Evolutionary conservation across 1,140 invertebrate genomes (phyloP).

Genomic region (Drosophila burlai): DNA sequence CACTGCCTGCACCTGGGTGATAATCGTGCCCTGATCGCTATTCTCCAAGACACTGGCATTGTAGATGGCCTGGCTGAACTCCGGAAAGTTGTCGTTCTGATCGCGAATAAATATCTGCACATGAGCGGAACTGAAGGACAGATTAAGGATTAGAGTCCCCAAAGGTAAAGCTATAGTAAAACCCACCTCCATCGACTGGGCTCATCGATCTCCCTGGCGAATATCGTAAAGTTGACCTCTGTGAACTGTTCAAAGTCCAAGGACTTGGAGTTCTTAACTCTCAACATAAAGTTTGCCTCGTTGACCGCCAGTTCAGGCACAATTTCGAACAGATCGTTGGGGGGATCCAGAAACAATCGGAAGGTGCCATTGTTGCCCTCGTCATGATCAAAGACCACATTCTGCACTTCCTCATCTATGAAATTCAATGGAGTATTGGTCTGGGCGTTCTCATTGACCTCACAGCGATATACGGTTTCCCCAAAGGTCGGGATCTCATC

Average conservation of each 20-base stretch:
- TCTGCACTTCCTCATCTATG: constrained; percentile 90
- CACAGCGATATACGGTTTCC: constrained; percentile 91
- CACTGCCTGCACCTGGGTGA: constrained; percentile 92
- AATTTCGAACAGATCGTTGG: constrained; percentile 94
- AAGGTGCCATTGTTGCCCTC: constrained; percentile 98
- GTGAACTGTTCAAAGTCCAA: constrained; percentile 94
- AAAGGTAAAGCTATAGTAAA: accelerated
- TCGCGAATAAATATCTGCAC: constrained; percentile 95
- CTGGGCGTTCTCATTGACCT: constrained; percentile 96
- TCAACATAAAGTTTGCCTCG: constrained; percentile 95
- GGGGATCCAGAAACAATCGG: constrained; percentile 91
- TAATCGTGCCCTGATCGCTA: constrained; percentile 91
- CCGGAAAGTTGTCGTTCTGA: constrained; percentile 97
- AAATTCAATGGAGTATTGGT: constrained; percentile 95
- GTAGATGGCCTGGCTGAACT: constrained; percentile 92
- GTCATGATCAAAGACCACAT: constrained; percentile 97
- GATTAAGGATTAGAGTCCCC: background rate
- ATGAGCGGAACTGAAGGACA: constrained; percentile 88
- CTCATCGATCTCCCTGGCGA: constrained; percentile 93
- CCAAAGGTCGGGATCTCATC: constrained; percentile 96
- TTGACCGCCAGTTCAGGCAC: constrained; percentile 95
- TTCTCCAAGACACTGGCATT: constrained; percentile 94
- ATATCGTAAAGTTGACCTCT: constrained; percentile 93
- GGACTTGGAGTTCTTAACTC: constrained; percentile 93
- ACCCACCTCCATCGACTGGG: constrained; percentile 75